Evolutionary conservation across 2,113 vertebrate genomes (phyloP).

Genomic region (Rhinichthys klamathensis): DNA sequence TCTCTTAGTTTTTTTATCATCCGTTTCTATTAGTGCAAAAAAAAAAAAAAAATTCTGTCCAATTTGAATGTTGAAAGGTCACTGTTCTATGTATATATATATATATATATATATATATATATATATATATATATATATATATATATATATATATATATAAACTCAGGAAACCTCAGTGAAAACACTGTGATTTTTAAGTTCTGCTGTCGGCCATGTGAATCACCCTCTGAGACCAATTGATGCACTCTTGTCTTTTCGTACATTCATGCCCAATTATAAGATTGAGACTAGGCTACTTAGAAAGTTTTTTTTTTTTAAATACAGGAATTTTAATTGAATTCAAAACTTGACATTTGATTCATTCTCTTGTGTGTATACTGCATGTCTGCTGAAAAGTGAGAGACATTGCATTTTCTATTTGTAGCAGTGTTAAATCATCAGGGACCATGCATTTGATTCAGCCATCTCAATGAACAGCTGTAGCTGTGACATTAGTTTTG

Average conservation of each 20-base stretch:
- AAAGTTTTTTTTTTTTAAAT: neutral
- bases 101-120: too few species aligned
- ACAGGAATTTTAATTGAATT: neutral
- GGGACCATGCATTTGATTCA: neutral
- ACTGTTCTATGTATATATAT: neutral
- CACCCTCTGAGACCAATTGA: neutral
- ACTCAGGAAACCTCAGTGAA: neutral
- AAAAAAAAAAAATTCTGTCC: too few species aligned
- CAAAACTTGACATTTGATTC: neutral
- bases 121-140: too few species aligned
- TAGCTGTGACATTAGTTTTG: neutral
- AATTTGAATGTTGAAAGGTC: slow-evolving; percentile 31
- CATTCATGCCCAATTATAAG: neutral
- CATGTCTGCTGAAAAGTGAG: neutral
- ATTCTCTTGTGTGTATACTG: neutral
- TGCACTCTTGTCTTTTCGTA: neutral
- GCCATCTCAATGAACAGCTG: neutral
- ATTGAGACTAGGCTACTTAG: slow-evolving; percentile 20
- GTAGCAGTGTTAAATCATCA: neutral
- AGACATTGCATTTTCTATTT: neutral
- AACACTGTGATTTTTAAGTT: neutral
- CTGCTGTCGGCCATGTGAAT: neutral
- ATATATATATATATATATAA: too few species aligned
- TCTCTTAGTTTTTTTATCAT: slow-evolving; percentile 49
- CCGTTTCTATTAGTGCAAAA: slow-evolving; percentile 55